Percentiles rank a stretch among this genome's conserved stretches.
Evolutionary conservation across 1,140 invertebrate genomes (phyloP).

Genomic region (Macrotrachela quadricornifera): DNA sequence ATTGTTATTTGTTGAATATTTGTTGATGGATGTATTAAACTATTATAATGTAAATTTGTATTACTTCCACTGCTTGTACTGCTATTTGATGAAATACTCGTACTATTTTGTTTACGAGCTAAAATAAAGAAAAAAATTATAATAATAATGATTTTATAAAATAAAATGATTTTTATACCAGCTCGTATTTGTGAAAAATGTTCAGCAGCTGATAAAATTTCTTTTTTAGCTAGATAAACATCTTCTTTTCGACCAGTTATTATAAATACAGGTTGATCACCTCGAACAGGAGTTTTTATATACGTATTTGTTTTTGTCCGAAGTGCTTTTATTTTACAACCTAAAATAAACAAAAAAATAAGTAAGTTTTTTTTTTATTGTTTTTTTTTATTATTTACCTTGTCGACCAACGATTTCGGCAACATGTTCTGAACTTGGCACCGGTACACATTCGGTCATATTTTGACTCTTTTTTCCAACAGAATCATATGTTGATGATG

Average conservation of each 20-base stretch:
- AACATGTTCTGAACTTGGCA: conserved; percentile 95
- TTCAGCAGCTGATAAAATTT: conserved; percentile 91
- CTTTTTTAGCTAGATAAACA: conserved; percentile 77
- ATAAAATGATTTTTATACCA: conserved; percentile 41
- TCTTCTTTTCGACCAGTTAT: conserved; percentile 98
- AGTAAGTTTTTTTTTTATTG: too few species aligned
- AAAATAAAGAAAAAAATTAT: not conserved
- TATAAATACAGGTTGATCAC: conserved; percentile 95
- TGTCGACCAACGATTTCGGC: conserved; percentile 98
- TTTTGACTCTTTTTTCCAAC: conserved; percentile 7
- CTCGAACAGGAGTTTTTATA: conserved; percentile 94
- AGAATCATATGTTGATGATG: too few species aligned
- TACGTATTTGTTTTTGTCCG: conserved; percentile 98
- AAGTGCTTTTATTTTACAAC: conserved; percentile 97
- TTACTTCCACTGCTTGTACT: not conserved
- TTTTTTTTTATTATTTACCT: conserved; percentile 30
- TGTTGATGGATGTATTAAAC: not conserved
- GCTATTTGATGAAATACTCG: conserved; percentile 3
- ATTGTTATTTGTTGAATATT: conserved; percentile 55
- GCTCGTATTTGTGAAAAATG: conserved; percentile 96
- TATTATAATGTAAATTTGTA: not conserved
- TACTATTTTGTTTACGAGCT: conserved; percentile 5
- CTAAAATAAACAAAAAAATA: too few species aligned
- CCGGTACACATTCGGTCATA: conserved; percentile 95
- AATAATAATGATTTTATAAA: conserved; percentile 1